phyloP scores from a whole-genome alignment of 2,888 invertebrate genomes.

The Drosophila pullipes region DNA sequence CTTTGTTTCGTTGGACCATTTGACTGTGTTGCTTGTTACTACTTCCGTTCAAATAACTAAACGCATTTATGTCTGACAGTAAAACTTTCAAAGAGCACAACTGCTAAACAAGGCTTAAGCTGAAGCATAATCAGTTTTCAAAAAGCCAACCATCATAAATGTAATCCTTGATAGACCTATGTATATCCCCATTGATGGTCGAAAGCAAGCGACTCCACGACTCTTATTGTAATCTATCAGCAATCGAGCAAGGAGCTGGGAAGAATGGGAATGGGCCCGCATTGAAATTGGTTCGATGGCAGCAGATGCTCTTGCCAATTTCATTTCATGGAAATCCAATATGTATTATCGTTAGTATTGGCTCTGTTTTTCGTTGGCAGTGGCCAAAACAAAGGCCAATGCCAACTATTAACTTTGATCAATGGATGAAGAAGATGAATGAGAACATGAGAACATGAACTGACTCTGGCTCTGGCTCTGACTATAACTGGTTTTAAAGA shows the following conservation, averaged over 20 bases:
- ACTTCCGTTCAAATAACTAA: too few species aligned
- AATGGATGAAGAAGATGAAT: conserved; percentile 16
- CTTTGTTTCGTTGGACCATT: too few species aligned
- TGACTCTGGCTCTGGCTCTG: background rate
- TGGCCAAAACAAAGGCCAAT: conserved; percentile 39
- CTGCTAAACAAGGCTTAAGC: background rate
- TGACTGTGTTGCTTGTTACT: too few species aligned
- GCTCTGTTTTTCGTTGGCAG: conserved; percentile 10
- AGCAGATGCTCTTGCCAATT: conserved; percentile 30
- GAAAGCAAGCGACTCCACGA: conserved; percentile 14
- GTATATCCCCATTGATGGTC: background rate
- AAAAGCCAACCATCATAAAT: conserved; percentile 27
- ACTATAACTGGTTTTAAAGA: conserved; percentile 13
- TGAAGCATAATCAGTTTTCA: conserved; percentile 17
- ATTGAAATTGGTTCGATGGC: conserved; percentile 33
- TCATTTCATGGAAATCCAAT: conserved; percentile 14
- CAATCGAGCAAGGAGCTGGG: conserved; percentile 23
- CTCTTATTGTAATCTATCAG: conserved; percentile 32
- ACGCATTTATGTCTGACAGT: background rate
- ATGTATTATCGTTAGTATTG: conserved; percentile 42
- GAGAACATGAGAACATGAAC: conserved; percentile 12
- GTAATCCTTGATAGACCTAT: conserved; percentile 26
- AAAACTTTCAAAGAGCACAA: background rate
- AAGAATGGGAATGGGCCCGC: conserved; percentile 29
- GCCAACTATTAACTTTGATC: conserved; percentile 28